Base-by-base conservation (phyloP, 2,113 vertebrate genomes). In the Psephotus haematonotus region DNA sequence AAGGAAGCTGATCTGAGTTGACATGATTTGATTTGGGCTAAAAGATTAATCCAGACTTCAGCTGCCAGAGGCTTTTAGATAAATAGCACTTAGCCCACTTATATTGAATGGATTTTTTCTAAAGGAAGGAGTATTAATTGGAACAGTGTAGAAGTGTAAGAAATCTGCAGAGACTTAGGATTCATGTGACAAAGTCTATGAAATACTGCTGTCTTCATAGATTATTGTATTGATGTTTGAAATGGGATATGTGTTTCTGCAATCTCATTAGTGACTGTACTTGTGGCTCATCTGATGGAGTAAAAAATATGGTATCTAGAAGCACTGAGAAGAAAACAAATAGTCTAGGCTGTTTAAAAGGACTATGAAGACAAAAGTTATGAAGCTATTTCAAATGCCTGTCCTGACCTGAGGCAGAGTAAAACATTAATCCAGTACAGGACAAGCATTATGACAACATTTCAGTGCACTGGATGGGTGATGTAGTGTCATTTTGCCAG, bases 1-100 rank as follows among this genome's bases (percentile, higher is more conserved):
- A 76, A 67, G 80, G 84, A 92, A 97, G 65, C 88, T 96, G 86
- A 98, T 97, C 92, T 78, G 88, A 96, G 87, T 64, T 93, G 95
- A 96, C 96, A 59, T 96, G 86, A 98, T 98, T 98, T 97, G 95
- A 97, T 97, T 98, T 97, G 68, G 89, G 62, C 64, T 90, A 92
- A 90, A 93, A 96, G 87, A 95, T 97, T 97, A 96, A 97, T 89
- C 81, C 93, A 93, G 90, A 72, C 87, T 97, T 94, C 64, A 92
- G 78, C 86, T 96, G 88, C 88, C 94, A 97, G 92, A 83, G 82
- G 95, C 93, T 98, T 97, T 97, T 86, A 96, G 74, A 94, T 94
- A 97, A 98, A 97, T 96, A 88, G 70, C 90, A 96, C 93, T 94
- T 97, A 97, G 88, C 67, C 79, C 71, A 94, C 86, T 96, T 96